Conservation (phyloP, 1,140 invertebrate species). For the Argopecten irradians region DNA sequence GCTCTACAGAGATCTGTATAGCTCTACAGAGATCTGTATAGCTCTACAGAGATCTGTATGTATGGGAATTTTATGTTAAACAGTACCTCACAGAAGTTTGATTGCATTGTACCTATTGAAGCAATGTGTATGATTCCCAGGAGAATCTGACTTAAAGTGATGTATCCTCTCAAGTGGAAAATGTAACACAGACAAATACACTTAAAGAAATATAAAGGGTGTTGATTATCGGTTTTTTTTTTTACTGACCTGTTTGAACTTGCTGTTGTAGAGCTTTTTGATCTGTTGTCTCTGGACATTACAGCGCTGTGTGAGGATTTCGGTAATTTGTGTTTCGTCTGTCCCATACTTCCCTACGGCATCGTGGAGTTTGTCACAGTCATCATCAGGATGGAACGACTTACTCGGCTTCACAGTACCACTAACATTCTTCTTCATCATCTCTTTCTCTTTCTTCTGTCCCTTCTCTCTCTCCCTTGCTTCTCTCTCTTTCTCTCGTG, state of each 20-base stretch:
- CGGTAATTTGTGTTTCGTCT: constrained; percentile 67
- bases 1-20: no score
- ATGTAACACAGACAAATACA: no score
- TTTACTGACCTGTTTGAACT: constrained; percentile 75
- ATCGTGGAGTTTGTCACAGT: constrained; percentile 65
- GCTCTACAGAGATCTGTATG: no score
- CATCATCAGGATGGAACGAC: constrained; percentile 70
- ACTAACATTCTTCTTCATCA: constrained; percentile 69
- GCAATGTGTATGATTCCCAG: no score
- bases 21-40: no score
- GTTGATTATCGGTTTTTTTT: neutral
- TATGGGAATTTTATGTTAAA: no score
- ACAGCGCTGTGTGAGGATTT: constrained; percentile 70
- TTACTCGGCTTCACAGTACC: constrained; percentile 59
- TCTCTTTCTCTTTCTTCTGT: constrained; percentile 62
- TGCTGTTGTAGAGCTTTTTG: constrained; percentile 73
- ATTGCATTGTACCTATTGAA: no score
- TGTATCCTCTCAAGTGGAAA: no score
- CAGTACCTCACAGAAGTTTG: no score
- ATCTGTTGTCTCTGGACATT: constrained; percentile 75
- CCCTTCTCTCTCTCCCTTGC: constrained; percentile 36
- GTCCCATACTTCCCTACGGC: constrained; percentile 69
- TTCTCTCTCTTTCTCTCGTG: constrained; percentile 44
- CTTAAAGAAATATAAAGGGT: no score
- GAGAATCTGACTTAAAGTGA: no score